Conservation (phyloP, 1,140 invertebrate genomes). For the Zaprionus gabonicus region DNA sequence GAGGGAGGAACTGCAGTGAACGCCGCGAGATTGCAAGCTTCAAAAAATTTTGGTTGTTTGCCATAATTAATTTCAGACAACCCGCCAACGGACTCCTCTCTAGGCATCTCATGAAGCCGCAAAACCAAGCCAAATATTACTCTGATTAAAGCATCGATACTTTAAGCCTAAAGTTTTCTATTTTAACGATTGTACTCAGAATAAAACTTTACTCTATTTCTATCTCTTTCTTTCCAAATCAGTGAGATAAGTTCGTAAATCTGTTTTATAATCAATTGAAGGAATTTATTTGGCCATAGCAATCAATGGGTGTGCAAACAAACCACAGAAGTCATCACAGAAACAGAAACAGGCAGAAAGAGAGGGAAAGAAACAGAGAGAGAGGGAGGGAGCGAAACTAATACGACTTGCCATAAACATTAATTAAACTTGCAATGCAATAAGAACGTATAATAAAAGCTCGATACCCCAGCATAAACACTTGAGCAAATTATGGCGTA, state of each 20-base stretch:
- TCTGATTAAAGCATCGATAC: too few relatives aligned
- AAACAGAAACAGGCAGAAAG: background rate
- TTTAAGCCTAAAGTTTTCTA: too few relatives aligned
- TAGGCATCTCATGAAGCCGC: background rate
- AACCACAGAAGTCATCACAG: background rate
- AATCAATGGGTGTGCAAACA: background rate
- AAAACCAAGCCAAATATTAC: background rate
- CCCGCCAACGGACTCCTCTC: background rate
- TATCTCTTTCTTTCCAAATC: background rate
- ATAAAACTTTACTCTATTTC: too few relatives aligned
- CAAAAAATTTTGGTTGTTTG: slow-evolving; percentile 51
- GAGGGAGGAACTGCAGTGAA: background rate
- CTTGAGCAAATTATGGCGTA: slow-evolving; percentile 61
- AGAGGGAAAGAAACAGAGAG: background rate
- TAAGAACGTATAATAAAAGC: slow-evolving; percentile 57
- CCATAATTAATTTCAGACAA: slow-evolving; percentile 60
- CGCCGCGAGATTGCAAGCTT: slow-evolving; percentile 13
- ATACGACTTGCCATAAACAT: slow-evolving; percentile 41
- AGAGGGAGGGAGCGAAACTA: background rate
- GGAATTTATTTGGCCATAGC: background rate
- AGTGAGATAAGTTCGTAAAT: background rate
- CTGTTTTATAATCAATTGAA: slow-evolving; percentile 4
- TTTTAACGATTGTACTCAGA: too few relatives aligned
- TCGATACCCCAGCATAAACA: slow-evolving; percentile 56
- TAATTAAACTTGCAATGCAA: slow-evolving; percentile 55